These are phyloP conservation scores for Fulica atra DNA, from an alignment of 2,113 vertebrate species.

Conservation along the genomic window DNA sequence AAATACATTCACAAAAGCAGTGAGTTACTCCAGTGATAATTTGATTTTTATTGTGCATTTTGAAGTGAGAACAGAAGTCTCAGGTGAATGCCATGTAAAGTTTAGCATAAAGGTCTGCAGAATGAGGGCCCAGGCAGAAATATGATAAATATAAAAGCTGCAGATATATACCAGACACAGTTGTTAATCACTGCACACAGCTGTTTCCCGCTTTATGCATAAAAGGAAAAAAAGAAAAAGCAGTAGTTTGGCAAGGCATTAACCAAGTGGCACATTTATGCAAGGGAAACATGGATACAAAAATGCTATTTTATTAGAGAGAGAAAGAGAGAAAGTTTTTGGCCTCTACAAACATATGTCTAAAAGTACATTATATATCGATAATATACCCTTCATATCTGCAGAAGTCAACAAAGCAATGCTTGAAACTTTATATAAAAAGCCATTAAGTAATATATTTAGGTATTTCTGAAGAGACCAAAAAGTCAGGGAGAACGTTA, in stretches of 20 bases:
- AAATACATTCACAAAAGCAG: neutral
- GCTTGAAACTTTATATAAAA: neutral
- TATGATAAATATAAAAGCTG: neutral
- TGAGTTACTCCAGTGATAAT: constrained; percentile 7
- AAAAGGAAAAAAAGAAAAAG: neutral
- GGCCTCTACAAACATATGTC: neutral
- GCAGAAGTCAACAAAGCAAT: neutral
- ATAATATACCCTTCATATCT: constrained; percentile 16
- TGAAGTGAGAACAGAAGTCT: constrained; percentile 4
- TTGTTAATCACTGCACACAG: neutral
- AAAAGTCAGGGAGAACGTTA: neutral
- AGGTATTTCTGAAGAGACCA: neutral
- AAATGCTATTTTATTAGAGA: neutral
- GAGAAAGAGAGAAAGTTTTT: neutral
- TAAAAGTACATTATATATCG: neutral
- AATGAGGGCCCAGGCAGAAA: neutral
- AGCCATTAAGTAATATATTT: neutral
- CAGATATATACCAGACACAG: neutral
- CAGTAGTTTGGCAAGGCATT: neutral
- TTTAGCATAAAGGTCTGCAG: constrained; percentile 28
- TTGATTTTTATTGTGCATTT: constrained; percentile 10
- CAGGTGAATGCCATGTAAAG: neutral
- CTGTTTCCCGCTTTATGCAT: neutral
- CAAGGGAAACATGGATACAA: neutral
- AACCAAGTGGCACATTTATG: neutral